Evolutionary conservation across 2,888 invertebrate genomes (phyloP).

Genomic region (Blastobasis adustella): DNA sequence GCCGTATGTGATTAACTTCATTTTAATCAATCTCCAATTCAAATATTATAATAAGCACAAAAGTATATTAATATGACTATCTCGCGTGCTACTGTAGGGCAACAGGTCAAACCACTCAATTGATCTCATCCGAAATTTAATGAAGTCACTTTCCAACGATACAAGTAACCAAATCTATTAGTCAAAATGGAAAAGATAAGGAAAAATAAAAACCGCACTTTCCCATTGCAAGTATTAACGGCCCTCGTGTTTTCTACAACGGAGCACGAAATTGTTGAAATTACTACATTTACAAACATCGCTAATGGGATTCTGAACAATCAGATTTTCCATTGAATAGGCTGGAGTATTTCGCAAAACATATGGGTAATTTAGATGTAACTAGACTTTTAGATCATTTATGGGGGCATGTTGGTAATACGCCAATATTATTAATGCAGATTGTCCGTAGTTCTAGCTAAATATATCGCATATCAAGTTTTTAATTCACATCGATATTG

Average conservation of each 20-base stretch:
- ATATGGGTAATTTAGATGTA: slow-evolving; percentile 10
- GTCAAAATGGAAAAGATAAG: neutral
- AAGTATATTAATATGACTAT: no score
- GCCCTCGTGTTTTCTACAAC: neutral
- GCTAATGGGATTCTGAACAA: neutral
- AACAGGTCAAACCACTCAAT: no score
- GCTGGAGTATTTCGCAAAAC: slow-evolving; percentile 1
- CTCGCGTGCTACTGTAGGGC: no score
- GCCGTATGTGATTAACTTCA: no score
- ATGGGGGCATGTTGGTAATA: slow-evolving; percentile 5
- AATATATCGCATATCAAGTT: neutral
- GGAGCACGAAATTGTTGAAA: neutral
- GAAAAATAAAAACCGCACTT: neutral
- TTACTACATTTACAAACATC: neutral
- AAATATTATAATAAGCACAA: no score
- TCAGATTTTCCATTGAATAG: slow-evolving; percentile 1
- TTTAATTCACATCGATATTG: neutral
- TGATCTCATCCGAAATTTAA: no score
- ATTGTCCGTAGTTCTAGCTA: neutral
- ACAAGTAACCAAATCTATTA: neutral
- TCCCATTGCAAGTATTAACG: neutral
- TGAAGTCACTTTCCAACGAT: no score
- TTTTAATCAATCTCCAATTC: no score
- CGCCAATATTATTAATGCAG: slow-evolving; percentile 1
- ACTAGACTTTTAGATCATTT: slow-evolving; percentile 6